Evolutionary conservation across 2,113 vertebrate species (phyloP).

Genomic region (Crotalus horridus): DNA sequence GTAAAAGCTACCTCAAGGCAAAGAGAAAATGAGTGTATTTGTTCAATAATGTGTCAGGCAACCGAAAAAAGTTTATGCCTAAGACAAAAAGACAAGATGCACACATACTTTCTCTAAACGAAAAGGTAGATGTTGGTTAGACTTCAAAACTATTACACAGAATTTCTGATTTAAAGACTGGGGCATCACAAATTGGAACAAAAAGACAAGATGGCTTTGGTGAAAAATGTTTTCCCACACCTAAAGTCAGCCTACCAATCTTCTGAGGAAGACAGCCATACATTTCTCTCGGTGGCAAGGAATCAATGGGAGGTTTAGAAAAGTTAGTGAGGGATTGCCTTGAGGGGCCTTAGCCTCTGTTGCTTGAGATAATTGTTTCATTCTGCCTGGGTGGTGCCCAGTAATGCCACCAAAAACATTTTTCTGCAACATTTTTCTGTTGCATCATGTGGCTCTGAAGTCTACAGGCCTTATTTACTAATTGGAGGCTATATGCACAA

Average conservation of each 20-base stretch:
- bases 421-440: not conserved
- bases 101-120: not conserved
- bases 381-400: not conserved
- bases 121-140: not conserved
- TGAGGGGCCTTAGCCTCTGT: not conserved
- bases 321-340: not conserved
- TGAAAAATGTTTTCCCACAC: not conserved
- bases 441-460: not conserved
- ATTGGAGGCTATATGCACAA: not conserved
- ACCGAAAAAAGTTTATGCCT: not conserved
- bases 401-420: not conserved
- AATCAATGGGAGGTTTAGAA: not conserved
- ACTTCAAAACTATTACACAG: not conserved
- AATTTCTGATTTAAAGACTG: not conserved
- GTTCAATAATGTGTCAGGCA: not conserved
- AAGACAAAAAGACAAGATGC: not conserved
- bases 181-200: not conserved
- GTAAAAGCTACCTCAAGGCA: not conserved
- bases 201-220: not conserved
- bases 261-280: not conserved
- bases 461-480: not conserved
- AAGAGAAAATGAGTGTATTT: not conserved
- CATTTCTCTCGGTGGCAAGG: not conserved
- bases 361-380: not conserved
- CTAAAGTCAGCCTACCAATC: not conserved